Conservation (phyloP, 2,113 vertebrate genomes). For the Hepsetus odoe region DNA sequence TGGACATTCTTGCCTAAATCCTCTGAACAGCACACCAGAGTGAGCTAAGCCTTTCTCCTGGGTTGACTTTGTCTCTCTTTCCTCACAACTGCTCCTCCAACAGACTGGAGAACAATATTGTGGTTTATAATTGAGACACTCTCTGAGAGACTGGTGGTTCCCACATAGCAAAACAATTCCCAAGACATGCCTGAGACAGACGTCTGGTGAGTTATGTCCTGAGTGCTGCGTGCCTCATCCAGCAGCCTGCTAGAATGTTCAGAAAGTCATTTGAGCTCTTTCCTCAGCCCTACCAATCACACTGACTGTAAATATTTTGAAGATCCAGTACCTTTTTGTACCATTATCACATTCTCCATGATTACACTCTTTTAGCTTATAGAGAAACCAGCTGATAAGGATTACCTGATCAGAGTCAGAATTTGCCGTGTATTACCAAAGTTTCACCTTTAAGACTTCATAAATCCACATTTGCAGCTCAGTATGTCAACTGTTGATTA, state of each 20-base stretch:
- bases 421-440: conserved; percentile 3
- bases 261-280: conserved; percentile 4
- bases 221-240: background rate
- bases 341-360: conserved; percentile 6
- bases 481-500: conserved; percentile 19
- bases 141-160: conserved; percentile 23
- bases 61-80: conserved; percentile 37
- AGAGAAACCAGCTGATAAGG: conserved; percentile 22
- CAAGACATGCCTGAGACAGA: conserved; percentile 14
- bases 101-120: conserved; percentile 51
- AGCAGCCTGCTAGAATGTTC: conserved; percentile 31
- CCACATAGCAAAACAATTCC: conserved; percentile 34
- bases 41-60: conserved; percentile 45
- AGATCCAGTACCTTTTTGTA: background rate
- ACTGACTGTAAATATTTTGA: conserved; percentile 17
- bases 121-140: conserved; percentile 43
- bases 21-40: conserved; percentile 44
- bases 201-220: conserved; percentile 14
- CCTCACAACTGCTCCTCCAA: conserved; percentile 56
- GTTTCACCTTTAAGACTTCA: conserved; percentile 20
- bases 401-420: conserved; percentile 19
- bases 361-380: conserved; percentile 9
- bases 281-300: background rate
- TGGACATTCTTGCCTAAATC: conserved; percentile 61
- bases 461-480: conserved; percentile 16